Conservation (phyloP, 1,140 invertebrate genomes). For the Caenorhabditis remanei region DNA sequence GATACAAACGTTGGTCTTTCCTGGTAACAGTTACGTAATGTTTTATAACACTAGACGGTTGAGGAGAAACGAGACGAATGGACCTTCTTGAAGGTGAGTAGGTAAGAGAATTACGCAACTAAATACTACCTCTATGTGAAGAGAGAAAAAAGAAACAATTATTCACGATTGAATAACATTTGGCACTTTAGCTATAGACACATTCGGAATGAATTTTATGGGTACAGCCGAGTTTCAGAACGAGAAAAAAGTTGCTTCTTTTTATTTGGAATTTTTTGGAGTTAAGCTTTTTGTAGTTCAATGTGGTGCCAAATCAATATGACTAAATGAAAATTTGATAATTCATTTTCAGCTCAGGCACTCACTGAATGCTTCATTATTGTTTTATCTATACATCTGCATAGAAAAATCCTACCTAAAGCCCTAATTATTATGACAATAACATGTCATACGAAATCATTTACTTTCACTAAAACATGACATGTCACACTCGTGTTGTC, state of each 20-base stretch:
- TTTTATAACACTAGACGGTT: constrained; percentile 34
- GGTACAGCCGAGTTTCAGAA: no score
- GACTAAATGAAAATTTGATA: no score
- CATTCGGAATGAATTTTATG: no score
- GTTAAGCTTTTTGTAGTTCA: no score
- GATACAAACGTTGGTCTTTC: background rate
- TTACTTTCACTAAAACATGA: background rate
- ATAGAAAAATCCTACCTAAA: background rate
- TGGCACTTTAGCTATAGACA: background rate
- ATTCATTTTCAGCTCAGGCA: no score
- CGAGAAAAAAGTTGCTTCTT: no score
- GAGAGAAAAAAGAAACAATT: constrained; percentile 36
- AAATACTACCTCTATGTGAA: constrained; percentile 34
- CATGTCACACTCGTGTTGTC: constrained; percentile 48
- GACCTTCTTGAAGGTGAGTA: constrained; percentile 19
- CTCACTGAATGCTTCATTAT: no score
- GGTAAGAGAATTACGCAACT: constrained; percentile 40
- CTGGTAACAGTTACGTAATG: constrained; percentile 50
- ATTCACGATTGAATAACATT: constrained; percentile 18
- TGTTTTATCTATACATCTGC: no score
- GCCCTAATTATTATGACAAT: background rate
- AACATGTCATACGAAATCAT: background rate
- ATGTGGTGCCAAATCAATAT: no score
- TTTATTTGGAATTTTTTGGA: no score
- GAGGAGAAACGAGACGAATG: constrained; percentile 4